Base-by-base conservation (phyloP, 2,797 vertebrate species). In the Loriculus beryllinus region DNA sequence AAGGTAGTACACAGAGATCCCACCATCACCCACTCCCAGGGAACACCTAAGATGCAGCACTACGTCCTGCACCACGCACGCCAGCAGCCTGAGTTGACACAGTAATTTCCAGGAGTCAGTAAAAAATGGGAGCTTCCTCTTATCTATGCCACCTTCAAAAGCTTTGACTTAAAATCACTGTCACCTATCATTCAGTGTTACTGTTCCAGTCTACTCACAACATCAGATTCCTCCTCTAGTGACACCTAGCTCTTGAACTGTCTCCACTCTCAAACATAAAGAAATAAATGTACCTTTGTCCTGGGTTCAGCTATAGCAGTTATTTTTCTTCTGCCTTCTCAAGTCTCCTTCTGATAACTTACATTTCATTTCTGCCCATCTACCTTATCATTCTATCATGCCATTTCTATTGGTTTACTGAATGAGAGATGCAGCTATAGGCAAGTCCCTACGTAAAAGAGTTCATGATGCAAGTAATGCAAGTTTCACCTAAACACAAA, bases 21-120 rank as follows among this genome's bases (percentile, higher is more conserved):
- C 65, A 71, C 25, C 2, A 1, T 10, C 45, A 19, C 11, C 7
- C 2, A 1, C 33, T 49, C 25, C 5, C 23, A 20, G 14, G 54
- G 39, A 71, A 12, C 35, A 22, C 56, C 7, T 2, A 29, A 21
- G 43, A 31, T 4, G 7, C 2, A 56, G 15, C 7, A 33, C 45
- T 5, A n/a, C 0, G 0, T 11, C 14, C 35, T 45, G 8, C 23
- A 39, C 11, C 22, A 31, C 0, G 0, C 6, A 2, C 20, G 28
- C 51, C 3, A 1, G 35, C 40, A 56, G 76, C 57, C 57, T 5
- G 21, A 48, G n/a, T 2, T 29, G 12, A 21, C 22, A 29, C 12
- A 49, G 17, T 5, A 33, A 47, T 40, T 62, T 59, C 37, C 35
- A 47, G 14, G 42, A 31, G 20, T 10, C 48, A 47, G 67, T 19